A percentile compares a stretch with the other conserved stretches of the same genome.
phyloP scores from a whole-genome alignment of 2,888 invertebrate species.

The Steromphala cineraria region DNA sequence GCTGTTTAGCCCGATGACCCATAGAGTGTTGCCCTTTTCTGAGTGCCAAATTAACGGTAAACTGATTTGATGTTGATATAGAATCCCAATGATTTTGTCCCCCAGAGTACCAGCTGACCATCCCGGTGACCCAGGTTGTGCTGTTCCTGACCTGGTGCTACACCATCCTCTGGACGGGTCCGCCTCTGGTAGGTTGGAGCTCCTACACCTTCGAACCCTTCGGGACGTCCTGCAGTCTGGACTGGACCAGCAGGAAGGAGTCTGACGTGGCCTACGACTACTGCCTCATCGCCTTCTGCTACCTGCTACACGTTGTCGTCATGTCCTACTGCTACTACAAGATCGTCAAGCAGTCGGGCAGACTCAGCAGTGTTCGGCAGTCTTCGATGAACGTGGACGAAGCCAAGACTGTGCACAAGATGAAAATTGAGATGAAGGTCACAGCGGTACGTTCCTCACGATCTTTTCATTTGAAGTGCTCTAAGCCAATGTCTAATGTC shows the following conservation, averaged over 20 bases:
- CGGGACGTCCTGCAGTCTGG: constrained; percentile 48
- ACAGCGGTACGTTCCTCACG: constrained; percentile 1
- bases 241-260: constrained; percentile 38
- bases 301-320: constrained; percentile 34
- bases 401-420: constrained; percentile 15
- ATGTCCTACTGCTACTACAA: constrained; percentile 40
- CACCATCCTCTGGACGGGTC: constrained; percentile 32
- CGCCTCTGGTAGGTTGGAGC: constrained; percentile 46
- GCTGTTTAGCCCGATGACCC: no score
- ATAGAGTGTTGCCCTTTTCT: no score
- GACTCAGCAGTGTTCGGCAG: neutral
- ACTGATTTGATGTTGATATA: no score
- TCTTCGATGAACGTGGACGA: constrained; percentile 13
- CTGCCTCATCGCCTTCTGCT: constrained; percentile 35
- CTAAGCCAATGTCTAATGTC: no score
- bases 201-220: constrained; percentile 44
- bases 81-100: no score
- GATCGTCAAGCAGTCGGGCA: constrained; percentile 11
- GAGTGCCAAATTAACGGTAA: no score
- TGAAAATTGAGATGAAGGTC: constrained; percentile 22
- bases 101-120: constrained; percentile 33
- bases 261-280: constrained; percentile 41
- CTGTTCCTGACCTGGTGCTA: constrained; percentile 35
- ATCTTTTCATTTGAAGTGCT: no score
- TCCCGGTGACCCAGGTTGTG: constrained; percentile 20